phyloP scores from a whole-genome alignment of 2,113 vertebrate species.

The Zootoca vivipara region DNA sequence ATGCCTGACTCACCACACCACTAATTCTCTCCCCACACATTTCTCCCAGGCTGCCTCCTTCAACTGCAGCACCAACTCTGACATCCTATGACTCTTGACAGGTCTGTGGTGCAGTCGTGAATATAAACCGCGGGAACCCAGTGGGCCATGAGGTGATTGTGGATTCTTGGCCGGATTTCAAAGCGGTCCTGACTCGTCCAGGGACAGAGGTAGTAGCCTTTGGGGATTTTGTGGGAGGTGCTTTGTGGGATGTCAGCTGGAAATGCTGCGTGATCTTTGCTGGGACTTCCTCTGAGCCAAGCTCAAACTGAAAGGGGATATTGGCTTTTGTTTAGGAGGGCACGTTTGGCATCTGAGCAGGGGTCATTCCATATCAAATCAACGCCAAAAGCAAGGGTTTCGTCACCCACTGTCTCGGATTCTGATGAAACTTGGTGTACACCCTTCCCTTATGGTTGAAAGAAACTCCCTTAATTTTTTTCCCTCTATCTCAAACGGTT shows the following conservation, averaged over 20 bases:
- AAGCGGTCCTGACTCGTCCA: slow-evolving; percentile 43
- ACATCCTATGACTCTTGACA: neutral
- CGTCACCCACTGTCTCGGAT: too few species aligned
- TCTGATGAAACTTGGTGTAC: too few species aligned
- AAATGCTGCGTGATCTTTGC: neutral
- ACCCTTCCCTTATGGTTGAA: too few species aligned
- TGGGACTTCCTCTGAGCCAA: neutral
- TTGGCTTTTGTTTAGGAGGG: neutral
- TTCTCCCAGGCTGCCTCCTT: neutral
- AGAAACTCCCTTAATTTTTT: too few species aligned
- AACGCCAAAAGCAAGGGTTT: too few species aligned
- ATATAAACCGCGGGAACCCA: neutral
- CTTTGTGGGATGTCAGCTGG: too few species aligned
- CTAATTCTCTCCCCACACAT: neutral
- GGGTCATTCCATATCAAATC: too few species aligned
- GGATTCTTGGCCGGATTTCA: slow-evolving; percentile 51
- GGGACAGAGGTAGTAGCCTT: slow-evolving; percentile 36
- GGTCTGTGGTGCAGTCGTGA: slow-evolving; percentile 50
- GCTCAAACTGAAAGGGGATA: neutral
- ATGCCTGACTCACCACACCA: neutral
- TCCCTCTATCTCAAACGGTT: too few species aligned
- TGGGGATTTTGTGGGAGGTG: too few species aligned
- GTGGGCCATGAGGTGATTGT: slow-evolving; percentile 34
- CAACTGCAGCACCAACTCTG: neutral
- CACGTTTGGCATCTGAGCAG: neutral